Percentiles rank a stretch among this genome's conserved stretches.
Evolutionary conservation across 2,797 vertebrate genomes (phyloP).

Genomic region (Taenioides sp.): DNA sequence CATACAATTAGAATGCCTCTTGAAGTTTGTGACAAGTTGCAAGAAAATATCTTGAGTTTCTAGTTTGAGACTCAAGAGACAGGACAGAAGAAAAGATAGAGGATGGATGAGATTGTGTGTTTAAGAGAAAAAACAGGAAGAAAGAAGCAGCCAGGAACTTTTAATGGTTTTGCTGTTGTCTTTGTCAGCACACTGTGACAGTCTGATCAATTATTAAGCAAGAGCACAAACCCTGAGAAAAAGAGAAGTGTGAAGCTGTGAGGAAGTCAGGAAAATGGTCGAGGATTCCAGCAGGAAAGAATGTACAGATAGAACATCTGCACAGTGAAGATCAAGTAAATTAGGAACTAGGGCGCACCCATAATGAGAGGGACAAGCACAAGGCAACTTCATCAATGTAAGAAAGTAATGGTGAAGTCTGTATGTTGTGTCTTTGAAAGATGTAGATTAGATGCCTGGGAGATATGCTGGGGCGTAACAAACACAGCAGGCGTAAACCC

Average conservation of each 20-base stretch:
- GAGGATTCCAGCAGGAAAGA: slow-evolving; percentile 20
- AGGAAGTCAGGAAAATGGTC: slow-evolving; percentile 35
- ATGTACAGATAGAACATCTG: neutral
- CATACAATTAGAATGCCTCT: neutral
- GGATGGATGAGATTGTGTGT: slow-evolving; percentile 18
- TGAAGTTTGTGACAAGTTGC: neutral
- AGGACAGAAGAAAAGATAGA: slow-evolving; percentile 31
- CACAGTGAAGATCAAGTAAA: slow-evolving; percentile 27
- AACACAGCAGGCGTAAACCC: neutral
- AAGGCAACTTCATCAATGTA: slow-evolving; percentile 28
- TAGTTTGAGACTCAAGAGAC: slow-evolving; percentile 12
- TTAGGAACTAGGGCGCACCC: slow-evolving; percentile 21
- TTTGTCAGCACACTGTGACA: slow-evolving; percentile 70
- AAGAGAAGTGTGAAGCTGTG: slow-evolving; percentile 26
- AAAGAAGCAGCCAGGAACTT: slow-evolving; percentile 56
- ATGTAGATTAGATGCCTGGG: slow-evolving; percentile 27
- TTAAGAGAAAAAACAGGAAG: slow-evolving; percentile 35
- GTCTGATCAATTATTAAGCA: slow-evolving; percentile 70
- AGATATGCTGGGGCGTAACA: slow-evolving; percentile 21
- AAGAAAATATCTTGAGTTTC: slow-evolving; percentile 11
- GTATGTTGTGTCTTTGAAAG: neutral
- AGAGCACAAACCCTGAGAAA: slow-evolving; percentile 51
- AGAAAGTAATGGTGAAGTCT: slow-evolving; percentile 25
- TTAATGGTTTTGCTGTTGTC: slow-evolving; percentile 70
- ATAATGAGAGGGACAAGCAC: slow-evolving; percentile 35